Percentiles rank a stretch among this genome's conserved stretches.
These are phyloP conservation scores for Oreochromis mossambicus DNA, from an alignment of 2,797 vertebrate genomes.

Conservation along the genomic window DNA sequence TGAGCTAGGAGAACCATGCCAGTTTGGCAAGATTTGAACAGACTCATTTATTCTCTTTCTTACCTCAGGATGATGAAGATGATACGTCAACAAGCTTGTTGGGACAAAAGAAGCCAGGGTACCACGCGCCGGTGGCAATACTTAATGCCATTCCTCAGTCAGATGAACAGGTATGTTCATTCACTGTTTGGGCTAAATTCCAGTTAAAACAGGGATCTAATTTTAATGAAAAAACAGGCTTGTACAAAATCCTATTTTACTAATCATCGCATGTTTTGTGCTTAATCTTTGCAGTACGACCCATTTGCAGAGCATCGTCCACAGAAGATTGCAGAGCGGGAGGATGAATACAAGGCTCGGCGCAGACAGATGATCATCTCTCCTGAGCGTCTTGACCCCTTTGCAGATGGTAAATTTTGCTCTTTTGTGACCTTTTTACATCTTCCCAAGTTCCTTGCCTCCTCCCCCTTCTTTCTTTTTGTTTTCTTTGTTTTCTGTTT, in stretches of 20 bases:
- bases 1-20: conserved; percentile 54
- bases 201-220: neutral
- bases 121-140: conserved; percentile 95
- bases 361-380: conserved; percentile 99
- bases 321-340: conserved; percentile 94
- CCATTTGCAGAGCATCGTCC: conserved; percentile 97
- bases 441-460: conserved; percentile 26
- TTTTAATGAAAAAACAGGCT: neutral
- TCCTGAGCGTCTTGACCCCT: conserved; percentile 96
- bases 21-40: conserved; percentile 39
- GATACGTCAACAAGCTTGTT: conserved; percentile 92
- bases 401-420: conserved; percentile 96
- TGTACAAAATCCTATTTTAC: neutral
- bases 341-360: conserved; percentile 97
- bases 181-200: neutral
- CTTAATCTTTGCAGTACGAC: conserved; percentile 83
- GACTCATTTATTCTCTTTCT: conserved; percentile 28
- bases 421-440: conserved; percentile 30
- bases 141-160: conserved; percentile 98
- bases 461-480: conserved; percentile 6
- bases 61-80: conserved; percentile 89
- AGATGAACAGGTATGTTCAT: conserved; percentile 86
- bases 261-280: neutral
- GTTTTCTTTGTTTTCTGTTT: neutral
- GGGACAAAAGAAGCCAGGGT: conserved; percentile 96